phyloP scores from a whole-genome alignment of 2,888 invertebrate genomes.

The Panzeria rudis region DNA sequence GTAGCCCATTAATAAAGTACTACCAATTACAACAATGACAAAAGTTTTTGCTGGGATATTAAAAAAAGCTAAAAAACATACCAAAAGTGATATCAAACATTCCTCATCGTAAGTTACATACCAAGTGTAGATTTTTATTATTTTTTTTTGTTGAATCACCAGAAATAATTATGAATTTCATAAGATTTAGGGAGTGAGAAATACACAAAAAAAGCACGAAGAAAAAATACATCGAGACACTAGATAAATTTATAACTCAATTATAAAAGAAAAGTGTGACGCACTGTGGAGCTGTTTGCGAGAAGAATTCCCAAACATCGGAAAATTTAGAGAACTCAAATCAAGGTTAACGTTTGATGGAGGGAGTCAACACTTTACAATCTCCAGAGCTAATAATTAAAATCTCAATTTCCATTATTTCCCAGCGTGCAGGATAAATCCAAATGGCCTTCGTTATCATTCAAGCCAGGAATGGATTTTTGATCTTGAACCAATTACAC shows the following conservation, averaged over 20 bases:
- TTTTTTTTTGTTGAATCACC: slow-evolving; percentile 78
- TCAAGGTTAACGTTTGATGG: not conserved
- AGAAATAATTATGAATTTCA: slow-evolving; percentile 76
- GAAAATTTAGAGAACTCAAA: not conserved
- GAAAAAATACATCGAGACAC: not conserved
- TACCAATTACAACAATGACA: too few relatives aligned
- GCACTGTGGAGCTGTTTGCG: not conserved
- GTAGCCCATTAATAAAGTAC: too few relatives aligned
- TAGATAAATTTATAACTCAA: slow-evolving; percentile 41
- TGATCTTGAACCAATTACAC: too few relatives aligned
- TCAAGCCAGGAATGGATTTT: too few relatives aligned
- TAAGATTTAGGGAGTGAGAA: slow-evolving; percentile 57
- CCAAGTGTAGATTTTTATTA: slow-evolving; percentile 14
- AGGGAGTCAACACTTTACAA: not conserved
- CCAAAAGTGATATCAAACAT: slow-evolving; percentile 18
- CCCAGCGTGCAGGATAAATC: too few relatives aligned
- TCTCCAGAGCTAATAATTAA: not conserved
- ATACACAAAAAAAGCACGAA: not conserved
- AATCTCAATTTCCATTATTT: too few relatives aligned
- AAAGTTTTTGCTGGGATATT: too few relatives aligned
- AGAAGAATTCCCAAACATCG: not conserved
- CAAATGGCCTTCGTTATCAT: too few relatives aligned
- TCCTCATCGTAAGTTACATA: slow-evolving; percentile 44
- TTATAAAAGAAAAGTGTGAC: slow-evolving; percentile 13
- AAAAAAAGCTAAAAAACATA: slow-evolving; percentile 21